These are phyloP conservation scores for Montipora sp. DNA, from an alignment of 64 coral and sea anemone genomes.

Conservation along the genomic window DNA sequence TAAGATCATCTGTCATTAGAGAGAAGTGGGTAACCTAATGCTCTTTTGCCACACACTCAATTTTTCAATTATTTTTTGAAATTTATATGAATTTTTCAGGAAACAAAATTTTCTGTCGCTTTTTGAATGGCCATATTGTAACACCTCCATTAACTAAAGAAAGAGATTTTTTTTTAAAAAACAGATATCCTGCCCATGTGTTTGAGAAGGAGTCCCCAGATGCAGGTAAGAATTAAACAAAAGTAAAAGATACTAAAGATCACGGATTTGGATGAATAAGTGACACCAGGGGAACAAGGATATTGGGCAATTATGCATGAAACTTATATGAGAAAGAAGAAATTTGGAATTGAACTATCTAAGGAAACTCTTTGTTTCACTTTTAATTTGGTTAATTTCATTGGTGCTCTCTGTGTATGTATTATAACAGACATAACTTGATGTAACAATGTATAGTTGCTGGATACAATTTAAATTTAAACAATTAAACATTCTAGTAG, in stretches of 20 bases:
- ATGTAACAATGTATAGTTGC: background rate
- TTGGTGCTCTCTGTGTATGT: background rate
- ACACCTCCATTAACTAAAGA: too few species aligned
- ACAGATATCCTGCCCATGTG: constrained; percentile 89
- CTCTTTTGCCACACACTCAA: too few species aligned
- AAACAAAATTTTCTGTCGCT: too few species aligned
- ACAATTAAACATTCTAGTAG: background rate
- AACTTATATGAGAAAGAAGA: background rate
- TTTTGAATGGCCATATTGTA: too few species aligned
- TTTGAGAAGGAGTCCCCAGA: constrained; percentile 88
- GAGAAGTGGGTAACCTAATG: too few species aligned
- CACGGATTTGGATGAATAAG: constrained; percentile 19
- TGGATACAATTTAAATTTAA: background rate
- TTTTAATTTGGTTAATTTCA: background rate
- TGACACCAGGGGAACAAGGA: constrained; percentile 6
- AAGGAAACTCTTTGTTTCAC: background rate
- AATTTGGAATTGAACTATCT: background rate
- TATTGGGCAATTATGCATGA: background rate
- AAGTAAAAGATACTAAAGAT: constrained; percentile 31
- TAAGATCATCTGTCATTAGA: too few species aligned
- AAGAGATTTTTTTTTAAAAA: constrained; percentile 5
- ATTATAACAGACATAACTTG: background rate
- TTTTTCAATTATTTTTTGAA: too few species aligned
- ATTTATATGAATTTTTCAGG: too few species aligned
- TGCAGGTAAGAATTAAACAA: constrained; percentile 76